Base-by-base conservation (phyloP, 2,797 vertebrate species). In the Rhabdomys pumilio region DNA sequence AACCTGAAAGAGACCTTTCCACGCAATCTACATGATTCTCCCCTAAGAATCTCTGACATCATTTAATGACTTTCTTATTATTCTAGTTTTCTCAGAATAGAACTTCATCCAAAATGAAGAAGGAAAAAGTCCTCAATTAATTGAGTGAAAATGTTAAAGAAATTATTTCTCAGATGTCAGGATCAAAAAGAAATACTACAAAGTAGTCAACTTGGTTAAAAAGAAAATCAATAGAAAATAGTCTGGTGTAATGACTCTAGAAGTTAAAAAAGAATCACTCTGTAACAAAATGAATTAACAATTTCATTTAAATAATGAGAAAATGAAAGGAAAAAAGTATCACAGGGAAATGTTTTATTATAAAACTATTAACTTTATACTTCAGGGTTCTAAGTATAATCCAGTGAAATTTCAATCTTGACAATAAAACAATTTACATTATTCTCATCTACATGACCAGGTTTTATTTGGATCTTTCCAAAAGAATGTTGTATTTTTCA, bases 291-390 rank as follows among this genome's bases (percentile, higher is more conserved):
- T 29, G 34, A 93, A 81, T 82, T 93, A 55, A 95, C 55, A 93
- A 94, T 89, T 61, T 85, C 31, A 90, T 63, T 92, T 75, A 88
- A 85, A 84, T 85, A 88, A 76, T 76, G 24, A 91, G 19, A 94
- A 92, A 80, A 77, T 59, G 2, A 83, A 17, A 90, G 31, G 29
- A 34, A 86, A 92, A 96, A 93, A 85, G 26, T 24, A 86, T 24
- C 7, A 22, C 1, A 79, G 7, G n/a, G 69, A 90, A 69, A 61
- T 1, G 67, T 17, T 50, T 19, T 94, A 87, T 24, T 91, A 13
- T 81, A 94, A 34, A 93, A 97, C 91, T 75, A 72, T 29, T 63
- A 84, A 91, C 92, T 87, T 85, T 91, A 47, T 84, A 88, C n/a
- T 79, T 47, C 13, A 81, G 12, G 82, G 47, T 92, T 92, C 87